phyloP scores from a whole-genome alignment of 1,140 invertebrate species.

The Coelopa frigida region DNA sequence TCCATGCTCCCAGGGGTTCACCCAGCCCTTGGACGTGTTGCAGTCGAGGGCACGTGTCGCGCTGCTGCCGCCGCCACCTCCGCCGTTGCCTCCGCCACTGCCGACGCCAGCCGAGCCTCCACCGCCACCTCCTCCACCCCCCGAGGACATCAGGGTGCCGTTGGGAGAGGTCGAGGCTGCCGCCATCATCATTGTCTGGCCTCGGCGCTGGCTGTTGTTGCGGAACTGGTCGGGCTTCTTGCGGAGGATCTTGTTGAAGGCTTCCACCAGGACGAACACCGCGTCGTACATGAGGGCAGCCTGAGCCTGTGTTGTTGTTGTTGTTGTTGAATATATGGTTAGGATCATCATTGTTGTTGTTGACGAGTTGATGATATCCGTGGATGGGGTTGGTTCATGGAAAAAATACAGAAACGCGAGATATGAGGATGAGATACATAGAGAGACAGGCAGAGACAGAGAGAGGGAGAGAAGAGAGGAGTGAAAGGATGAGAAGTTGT shows the following conservation, averaged over 20 bases:
- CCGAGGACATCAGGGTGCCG: conserved; percentile 23
- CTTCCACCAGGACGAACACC: conserved; percentile 82
- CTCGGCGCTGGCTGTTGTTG: conserved; percentile 52
- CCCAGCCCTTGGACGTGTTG: conserved; percentile 65
- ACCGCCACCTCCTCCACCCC: conserved; percentile 10
- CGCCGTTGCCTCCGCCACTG: conserved; percentile 14
- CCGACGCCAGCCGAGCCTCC: conserved; percentile 5
- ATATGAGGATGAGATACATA: too few species aligned
- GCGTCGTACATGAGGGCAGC: conserved; percentile 90
- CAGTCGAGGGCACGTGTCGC: conserved; percentile 67
- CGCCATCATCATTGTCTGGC: conserved; percentile 31
- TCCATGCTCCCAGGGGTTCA: conserved; percentile 77
- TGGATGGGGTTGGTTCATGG: too few species aligned
- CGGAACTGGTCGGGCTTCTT: conserved; percentile 74
- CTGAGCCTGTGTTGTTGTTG: conserved; percentile 56
- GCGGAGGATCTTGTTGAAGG: conserved; percentile 74
- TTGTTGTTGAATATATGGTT: too few species aligned
- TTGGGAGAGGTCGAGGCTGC: conserved; percentile 29
- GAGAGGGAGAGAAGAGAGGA: too few species aligned
- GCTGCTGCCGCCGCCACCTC: conserved; percentile 13
- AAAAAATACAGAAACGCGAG: too few species aligned
- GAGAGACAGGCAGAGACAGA: too few species aligned
- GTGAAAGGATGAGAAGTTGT: too few species aligned
- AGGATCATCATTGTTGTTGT: too few species aligned
- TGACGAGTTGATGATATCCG: too few species aligned